phyloP scores from a whole-genome alignment of 1,140 invertebrate genomes.

The Meloidogyne floridensis region DNA sequence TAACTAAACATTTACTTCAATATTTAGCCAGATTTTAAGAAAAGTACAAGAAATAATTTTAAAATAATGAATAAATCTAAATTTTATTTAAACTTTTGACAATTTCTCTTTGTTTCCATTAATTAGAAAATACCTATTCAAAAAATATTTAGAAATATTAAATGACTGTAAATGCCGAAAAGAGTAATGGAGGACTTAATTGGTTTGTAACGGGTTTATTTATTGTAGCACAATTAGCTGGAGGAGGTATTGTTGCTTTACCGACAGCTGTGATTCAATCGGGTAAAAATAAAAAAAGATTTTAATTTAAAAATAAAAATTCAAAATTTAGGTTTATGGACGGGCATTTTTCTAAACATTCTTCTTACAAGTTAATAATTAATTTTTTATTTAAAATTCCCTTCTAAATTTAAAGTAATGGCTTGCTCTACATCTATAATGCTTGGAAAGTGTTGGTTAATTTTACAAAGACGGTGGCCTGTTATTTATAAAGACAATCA shows the following conservation, averaged over 20 bases:
- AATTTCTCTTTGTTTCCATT: no score
- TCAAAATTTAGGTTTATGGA: neutral
- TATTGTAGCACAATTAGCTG: conserved; percentile 77
- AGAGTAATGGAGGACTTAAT: conserved; percentile 8
- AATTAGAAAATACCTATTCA: no score
- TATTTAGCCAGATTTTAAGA: no score
- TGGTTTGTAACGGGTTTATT: conserved; percentile 67
- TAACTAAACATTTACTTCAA: no score
- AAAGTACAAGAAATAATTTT: no score
- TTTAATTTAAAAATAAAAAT: conserved; percentile 38
- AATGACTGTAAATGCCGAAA: neutral
- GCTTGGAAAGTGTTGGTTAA: conserved; percentile 75
- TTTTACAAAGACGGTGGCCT: conserved; percentile 74
- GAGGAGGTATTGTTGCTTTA: conserved; percentile 76
- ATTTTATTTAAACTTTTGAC: no score
- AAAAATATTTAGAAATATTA: no score
- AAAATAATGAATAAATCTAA: no score
- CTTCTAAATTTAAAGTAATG: conserved; percentile 9
- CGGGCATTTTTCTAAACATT: neutral
- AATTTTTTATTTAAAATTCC: neutral
- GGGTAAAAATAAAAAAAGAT: conserved; percentile 69
- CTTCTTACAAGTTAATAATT: neutral
- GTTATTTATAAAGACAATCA: conserved; percentile 69
- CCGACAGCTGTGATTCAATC: conserved; percentile 73
- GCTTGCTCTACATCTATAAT: conserved; percentile 45